Evolutionary conservation across 2,888 invertebrate species (phyloP).

Genomic region (Euspilapteryx auroguttella): DNA sequence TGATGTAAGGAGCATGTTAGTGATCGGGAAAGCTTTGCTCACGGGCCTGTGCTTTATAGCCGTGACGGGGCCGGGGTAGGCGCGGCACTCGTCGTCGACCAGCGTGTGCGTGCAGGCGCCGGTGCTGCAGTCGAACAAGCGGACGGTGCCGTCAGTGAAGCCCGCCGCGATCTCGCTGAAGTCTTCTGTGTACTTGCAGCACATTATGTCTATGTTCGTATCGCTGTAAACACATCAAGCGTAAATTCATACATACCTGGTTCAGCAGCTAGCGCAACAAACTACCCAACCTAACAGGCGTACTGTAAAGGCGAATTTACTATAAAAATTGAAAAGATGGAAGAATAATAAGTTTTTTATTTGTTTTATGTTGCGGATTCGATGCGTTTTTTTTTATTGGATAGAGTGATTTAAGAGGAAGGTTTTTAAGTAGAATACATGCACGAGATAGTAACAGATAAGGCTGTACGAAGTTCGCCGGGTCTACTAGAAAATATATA

Average conservation of each 20-base stretch:
- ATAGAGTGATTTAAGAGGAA: too few relatives aligned
- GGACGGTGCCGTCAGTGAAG: conserved; percentile 61
- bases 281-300: neutral
- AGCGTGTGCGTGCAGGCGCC: conserved; percentile 48
- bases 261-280: neutral
- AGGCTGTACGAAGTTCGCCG: too few relatives aligned
- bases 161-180: conserved; percentile 62
- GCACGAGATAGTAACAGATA: too few relatives aligned
- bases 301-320: neutral
- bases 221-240: conserved; percentile 36
- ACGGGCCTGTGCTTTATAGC: conserved; percentile 64
- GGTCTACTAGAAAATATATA: too few relatives aligned
- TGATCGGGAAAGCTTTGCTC: conserved; percentile 60
- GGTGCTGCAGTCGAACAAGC: conserved; percentile 51
- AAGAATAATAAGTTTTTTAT: neutral
- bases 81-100: conserved; percentile 54
- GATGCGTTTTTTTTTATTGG: too few relatives aligned
- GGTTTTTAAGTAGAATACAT: too few relatives aligned
- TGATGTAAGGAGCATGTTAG: conserved; percentile 57
- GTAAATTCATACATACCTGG: neutral
- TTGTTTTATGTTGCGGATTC: too few relatives aligned
- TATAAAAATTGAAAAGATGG: too few relatives aligned
- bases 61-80: conserved; percentile 60
- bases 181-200: conserved; percentile 65
- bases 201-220: conserved; percentile 53